A percentile compares a stretch with the other conserved stretches of the same genome.
Evolutionary conservation across 2,888 invertebrate species (phyloP).

Genomic region (Amiota mariae): DNA sequence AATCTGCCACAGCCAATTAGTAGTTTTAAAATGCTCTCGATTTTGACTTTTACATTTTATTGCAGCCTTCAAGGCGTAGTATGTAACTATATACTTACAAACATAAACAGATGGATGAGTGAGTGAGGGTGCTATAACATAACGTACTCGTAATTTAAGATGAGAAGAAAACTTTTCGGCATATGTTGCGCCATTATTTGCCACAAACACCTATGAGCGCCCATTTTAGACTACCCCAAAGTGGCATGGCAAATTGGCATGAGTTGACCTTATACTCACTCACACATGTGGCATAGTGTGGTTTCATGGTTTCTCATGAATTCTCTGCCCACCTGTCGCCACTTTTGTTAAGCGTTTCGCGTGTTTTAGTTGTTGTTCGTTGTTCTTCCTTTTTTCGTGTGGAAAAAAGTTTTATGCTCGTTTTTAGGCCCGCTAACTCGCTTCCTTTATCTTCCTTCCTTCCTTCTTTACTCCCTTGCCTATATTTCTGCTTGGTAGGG

Average conservation of each 20-base stretch:
- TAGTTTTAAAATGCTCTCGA: slow-evolving; percentile 50
- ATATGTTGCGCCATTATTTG: slow-evolving; percentile 64
- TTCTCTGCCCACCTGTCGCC: slow-evolving; percentile 22
- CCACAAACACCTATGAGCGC: slow-evolving; percentile 42
- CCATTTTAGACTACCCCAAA: background rate
- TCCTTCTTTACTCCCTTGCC: background rate
- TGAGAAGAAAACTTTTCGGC: slow-evolving; percentile 57
- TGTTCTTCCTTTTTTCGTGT: slow-evolving; percentile 20
- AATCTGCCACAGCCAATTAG: slow-evolving; percentile 56
- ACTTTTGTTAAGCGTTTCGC: slow-evolving; percentile 24
- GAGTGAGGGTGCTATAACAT: slow-evolving; percentile 47
- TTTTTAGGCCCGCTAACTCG: background rate
- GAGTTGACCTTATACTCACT: background rate
- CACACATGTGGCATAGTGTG: background rate
- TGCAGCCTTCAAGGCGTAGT: slow-evolving; percentile 38
- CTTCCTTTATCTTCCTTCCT: background rate
- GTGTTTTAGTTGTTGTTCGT: slow-evolving; percentile 52
- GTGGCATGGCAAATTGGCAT: no score
- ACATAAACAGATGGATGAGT: background rate
- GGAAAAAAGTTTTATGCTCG: slow-evolving; percentile 54
- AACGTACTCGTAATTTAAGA: slow-evolving; percentile 53
- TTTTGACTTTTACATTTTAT: slow-evolving; percentile 31
- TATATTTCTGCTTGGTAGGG: slow-evolving; percentile 50
- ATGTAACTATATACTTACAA: slow-evolving; percentile 33
- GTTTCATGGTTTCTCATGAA: background rate